These are phyloP conservation scores for Montipora capricornis DNA, from an alignment of 64 coral and sea anemone species.

Conservation along the genomic window DNA sequence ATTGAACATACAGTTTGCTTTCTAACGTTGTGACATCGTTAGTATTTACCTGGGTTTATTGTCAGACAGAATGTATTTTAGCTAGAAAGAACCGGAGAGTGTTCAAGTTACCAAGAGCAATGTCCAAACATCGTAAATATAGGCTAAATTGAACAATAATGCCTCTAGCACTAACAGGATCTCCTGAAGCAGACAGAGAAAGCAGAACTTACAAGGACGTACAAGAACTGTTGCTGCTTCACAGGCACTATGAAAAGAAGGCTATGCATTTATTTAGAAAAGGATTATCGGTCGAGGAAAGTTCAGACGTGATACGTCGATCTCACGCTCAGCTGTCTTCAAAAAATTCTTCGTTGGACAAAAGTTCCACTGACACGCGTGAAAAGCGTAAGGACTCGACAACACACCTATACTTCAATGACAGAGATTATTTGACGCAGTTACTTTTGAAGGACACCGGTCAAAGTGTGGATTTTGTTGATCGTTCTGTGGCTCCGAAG, in stretches of 20 bases:
- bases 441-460: not conserved
- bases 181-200: not conserved
- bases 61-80: not conserved
- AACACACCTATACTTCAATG: slow-evolving; percentile 7
- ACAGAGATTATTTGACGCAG: slow-evolving; percentile 27
- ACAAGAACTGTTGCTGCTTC: slow-evolving; percentile 17
- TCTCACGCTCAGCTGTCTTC: not conserved
- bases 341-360: not conserved
- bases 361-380: not conserved
- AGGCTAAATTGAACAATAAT: not conserved
- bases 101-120: not conserved
- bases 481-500: not conserved
- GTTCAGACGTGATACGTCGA: not conserved
- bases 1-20: not conserved
- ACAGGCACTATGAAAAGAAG: slow-evolving; percentile 61
- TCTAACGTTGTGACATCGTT: not conserved
- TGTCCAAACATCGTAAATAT: not conserved
- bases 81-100: not conserved
- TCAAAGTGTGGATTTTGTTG: not conserved
- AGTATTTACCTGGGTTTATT: not conserved
- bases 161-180: slow-evolving; percentile 18
- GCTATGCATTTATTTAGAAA: slow-evolving; percentile 44
- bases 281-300: slow-evolving; percentile 27
- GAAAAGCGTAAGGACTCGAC: not conserved
- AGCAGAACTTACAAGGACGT: slow-evolving; percentile 38